A percentile compares a stretch with the other conserved stretches of the same genome.
phyloP scores from a whole-genome alignment of 2,888 invertebrate species.

The Nomada goodeniana region DNA sequence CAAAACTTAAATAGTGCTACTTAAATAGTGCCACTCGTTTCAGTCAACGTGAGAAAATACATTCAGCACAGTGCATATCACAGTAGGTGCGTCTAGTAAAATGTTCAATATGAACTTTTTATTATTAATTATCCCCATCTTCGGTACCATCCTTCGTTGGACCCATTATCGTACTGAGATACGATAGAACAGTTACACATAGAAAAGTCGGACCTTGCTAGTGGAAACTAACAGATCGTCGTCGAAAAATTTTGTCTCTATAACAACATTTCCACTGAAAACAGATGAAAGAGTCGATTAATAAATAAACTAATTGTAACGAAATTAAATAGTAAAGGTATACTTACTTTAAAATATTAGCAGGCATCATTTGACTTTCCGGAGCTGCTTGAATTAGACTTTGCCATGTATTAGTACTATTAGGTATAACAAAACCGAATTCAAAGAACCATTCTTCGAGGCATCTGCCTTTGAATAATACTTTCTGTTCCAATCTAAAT shows the following conservation, averaged over 20 bases:
- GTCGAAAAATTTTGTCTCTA: slow-evolving; percentile 98
- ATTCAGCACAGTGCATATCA: slow-evolving; percentile 41
- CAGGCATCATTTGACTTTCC: slow-evolving; percentile 99
- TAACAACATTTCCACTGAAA: slow-evolving; percentile 96
- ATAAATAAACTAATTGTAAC: neutral
- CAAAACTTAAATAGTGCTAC: slow-evolving; percentile 39
- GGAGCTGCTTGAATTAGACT: slow-evolving; percentile 99
- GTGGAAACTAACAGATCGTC: slow-evolving; percentile 97
- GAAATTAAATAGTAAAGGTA: neutral
- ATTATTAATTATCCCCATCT: slow-evolving; percentile 23
- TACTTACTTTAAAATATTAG: slow-evolving; percentile 95
- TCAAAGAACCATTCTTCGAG: slow-evolving; percentile 99
- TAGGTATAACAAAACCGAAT: slow-evolving; percentile 99
- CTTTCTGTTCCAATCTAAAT: slow-evolving; percentile 95
- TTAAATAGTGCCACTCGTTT: slow-evolving; percentile 38
- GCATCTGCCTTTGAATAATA: slow-evolving; percentile 94
- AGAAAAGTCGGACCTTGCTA: slow-evolving; percentile 97
- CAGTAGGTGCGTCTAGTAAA: slow-evolving; percentile 45
- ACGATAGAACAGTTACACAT: slow-evolving; percentile 88
- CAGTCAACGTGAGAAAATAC: slow-evolving; percentile 31
- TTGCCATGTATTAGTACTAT: slow-evolving; percentile 99
- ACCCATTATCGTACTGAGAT: neutral
- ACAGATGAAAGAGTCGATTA: slow-evolving; percentile 79
- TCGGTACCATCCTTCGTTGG: slow-evolving; percentile 5
- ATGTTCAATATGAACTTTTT: slow-evolving; percentile 43